Conservation (phyloP, 92 coral and sea anemone genomes). For the Porites lobata region DNA sequence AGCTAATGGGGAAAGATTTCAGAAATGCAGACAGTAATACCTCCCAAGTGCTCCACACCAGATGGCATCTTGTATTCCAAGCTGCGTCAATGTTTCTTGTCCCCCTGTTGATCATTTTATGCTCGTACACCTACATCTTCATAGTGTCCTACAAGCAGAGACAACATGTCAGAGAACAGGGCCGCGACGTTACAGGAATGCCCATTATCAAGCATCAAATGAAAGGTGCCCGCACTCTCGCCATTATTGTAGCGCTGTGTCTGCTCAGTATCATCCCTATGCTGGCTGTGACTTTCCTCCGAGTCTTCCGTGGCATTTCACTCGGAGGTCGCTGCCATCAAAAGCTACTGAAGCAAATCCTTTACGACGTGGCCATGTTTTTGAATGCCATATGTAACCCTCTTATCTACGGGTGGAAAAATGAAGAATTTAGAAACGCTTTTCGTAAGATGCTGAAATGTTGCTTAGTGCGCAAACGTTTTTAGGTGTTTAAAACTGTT, state of each 20-base stretch:
- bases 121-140: constrained; percentile 30
- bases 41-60: background rate
- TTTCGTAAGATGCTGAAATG: constrained; percentile 33
- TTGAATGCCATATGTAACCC: constrained; percentile 57
- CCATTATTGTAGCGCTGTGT: constrained; percentile 49
- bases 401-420: constrained; percentile 61
- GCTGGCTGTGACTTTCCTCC: constrained; percentile 23
- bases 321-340: background rate
- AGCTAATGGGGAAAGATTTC: background rate
- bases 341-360: background rate
- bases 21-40: no score
- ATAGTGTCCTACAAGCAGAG: background rate
- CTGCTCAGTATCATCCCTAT: constrained; percentile 50
- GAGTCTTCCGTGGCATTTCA: background rate
- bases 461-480: background rate
- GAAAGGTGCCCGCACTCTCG: constrained; percentile 58
- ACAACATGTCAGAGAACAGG: background rate
- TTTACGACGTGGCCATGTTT: background rate
- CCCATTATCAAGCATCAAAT: constrained; percentile 7
- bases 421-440: constrained; percentile 43
- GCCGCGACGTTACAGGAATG: background rate
- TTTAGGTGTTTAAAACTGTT: no score
- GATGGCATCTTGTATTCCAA: constrained; percentile 6
- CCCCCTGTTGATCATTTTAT: constrained; percentile 14
- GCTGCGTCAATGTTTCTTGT: background rate